Evolutionary conservation across 2,113 vertebrate genomes (phyloP).

Genomic region (Embiotoca jacksoni): DNA sequence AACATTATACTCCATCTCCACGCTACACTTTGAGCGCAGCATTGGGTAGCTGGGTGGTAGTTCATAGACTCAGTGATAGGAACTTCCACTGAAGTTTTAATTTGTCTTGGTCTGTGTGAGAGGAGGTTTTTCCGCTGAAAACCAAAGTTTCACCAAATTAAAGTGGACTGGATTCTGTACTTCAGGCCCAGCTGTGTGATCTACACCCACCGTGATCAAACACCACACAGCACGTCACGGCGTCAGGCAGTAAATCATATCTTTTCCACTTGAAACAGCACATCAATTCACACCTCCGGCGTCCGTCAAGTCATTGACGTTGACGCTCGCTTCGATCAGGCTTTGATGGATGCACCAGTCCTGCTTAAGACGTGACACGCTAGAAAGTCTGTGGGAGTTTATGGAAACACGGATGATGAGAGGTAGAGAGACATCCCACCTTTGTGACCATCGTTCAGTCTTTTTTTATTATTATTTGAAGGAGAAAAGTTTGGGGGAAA

Average conservation of each 20-base stretch:
- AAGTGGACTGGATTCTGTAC: neutral
- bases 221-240: conserved; percentile 23
- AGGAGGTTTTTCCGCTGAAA: neutral
- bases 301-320: conserved; percentile 27
- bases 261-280: conserved; percentile 58
- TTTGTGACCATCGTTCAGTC: neutral
- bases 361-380: conserved; percentile 22
- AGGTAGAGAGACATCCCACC: neutral
- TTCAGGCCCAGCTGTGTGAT: conserved; percentile 9
- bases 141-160: conserved; percentile 4
- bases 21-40: neutral
- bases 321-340: neutral
- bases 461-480: neutral
- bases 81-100: neutral
- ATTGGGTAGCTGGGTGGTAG: neutral
- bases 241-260: conserved; percentile 40
- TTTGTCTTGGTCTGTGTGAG: neutral
- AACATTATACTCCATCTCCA: too few relatives aligned
- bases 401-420: neutral
- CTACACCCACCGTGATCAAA: conserved; percentile 19
- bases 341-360: conserved; percentile 46
- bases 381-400: conserved; percentile 12
- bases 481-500: neutral
- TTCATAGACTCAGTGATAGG: neutral
- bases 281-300: conserved; percentile 48